These are phyloP conservation scores for Drymonia ruficornis DNA, from an alignment of 2,888 invertebrate genomes.

Conservation along the genomic window DNA sequence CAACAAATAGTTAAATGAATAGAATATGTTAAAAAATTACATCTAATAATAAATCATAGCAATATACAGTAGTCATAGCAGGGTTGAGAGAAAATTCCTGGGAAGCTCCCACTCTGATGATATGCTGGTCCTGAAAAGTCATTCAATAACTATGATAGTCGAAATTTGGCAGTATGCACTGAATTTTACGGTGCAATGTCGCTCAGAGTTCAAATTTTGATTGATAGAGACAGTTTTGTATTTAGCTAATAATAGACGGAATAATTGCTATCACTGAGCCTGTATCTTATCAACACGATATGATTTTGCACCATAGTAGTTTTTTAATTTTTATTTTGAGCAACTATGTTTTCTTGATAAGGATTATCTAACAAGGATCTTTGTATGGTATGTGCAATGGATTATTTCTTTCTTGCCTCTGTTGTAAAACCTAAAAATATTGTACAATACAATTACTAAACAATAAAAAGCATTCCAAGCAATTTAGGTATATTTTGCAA, in stretches of 20 bases:
- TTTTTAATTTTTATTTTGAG: background rate
- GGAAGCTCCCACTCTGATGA: background rate
- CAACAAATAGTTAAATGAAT: background rate
- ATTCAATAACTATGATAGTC: slow-evolving; percentile 14
- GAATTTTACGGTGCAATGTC: background rate
- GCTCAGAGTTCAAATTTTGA: background rate
- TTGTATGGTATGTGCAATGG: background rate
- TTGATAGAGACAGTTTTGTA: background rate
- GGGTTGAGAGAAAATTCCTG: background rate
- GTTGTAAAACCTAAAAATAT: slow-evolving; percentile 2
- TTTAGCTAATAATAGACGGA: background rate
- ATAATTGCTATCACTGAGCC: background rate
- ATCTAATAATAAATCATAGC: background rate
- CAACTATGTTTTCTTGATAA: slow-evolving; percentile 13
- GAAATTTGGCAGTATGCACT: background rate
- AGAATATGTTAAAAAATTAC: background rate
- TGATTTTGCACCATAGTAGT: background rate
- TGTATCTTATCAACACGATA: background rate
- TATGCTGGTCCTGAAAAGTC: slow-evolving; percentile 3
- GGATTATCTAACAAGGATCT: too few relatives aligned
- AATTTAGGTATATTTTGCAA: slow-evolving; percentile 29
- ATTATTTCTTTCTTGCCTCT: slow-evolving; percentile 4
- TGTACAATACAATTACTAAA: slow-evolving; percentile 13
- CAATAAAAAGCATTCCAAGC: slow-evolving; percentile 39
- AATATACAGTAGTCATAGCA: background rate